A percentile compares a stretch with the other conserved stretches of the same genome.
Conservation (phyloP, 35 echinoderm and acorn worm genomes). For the Nesometra sesokonis region DNA sequence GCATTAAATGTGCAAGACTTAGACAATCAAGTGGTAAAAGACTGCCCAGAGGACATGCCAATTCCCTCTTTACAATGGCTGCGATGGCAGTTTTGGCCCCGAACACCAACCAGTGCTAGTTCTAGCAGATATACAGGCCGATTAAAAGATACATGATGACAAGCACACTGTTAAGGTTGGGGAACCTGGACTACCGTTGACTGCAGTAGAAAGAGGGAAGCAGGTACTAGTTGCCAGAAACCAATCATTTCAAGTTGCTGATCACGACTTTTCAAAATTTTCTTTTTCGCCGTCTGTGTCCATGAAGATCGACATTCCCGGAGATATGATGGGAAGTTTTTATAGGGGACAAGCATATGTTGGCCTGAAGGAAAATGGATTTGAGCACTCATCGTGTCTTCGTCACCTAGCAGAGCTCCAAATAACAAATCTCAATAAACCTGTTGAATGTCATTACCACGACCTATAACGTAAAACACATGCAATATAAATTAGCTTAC, state of each 20-base stretch:
- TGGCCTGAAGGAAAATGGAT: neutral
- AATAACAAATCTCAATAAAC: too few species aligned
- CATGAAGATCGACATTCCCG: neutral
- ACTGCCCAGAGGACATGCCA: constrained; percentile 4
- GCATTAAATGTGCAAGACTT: neutral
- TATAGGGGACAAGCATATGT: neutral
- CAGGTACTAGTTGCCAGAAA: neutral
- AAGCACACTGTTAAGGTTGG: constrained; percentile 20
- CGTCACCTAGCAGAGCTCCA: neutral
- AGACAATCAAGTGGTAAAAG: neutral
- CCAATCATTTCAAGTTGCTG: neutral
- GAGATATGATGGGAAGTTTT: neutral
- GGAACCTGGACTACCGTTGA: constrained; percentile 1
- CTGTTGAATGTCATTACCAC: too few species aligned
- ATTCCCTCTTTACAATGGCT: constrained; percentile 14
- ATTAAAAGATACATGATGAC: constrained; percentile 19
- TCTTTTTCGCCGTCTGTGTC: neutral
- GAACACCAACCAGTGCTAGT: too few species aligned
- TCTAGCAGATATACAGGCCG: too few species aligned
- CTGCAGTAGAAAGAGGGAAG: constrained; percentile 18
- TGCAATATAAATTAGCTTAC: too few species aligned
- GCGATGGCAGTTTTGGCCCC: neutral
- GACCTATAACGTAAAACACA: too few species aligned
- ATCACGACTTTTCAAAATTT: constrained; percentile 20
- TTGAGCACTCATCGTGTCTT: neutral